A percentile compares a stretch with the other conserved stretches of the same genome.
These are phyloP conservation scores for Marasmarcha lunaedactyla DNA, from an alignment of 2,888 invertebrate species.

Conservation along the genomic window DNA sequence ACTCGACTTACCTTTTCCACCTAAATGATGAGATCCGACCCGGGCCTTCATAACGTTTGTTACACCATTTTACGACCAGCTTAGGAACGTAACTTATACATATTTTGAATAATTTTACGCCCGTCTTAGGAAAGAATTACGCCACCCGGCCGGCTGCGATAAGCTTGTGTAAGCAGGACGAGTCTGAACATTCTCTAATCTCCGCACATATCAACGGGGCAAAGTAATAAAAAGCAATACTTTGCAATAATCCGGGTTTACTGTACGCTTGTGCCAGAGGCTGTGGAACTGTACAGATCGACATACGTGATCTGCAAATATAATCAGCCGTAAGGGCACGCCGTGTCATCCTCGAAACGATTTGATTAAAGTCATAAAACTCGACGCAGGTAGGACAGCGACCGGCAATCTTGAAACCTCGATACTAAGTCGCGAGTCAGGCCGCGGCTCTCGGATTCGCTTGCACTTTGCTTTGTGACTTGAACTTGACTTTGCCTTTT, in stretches of 20 bases:
- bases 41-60: constrained; percentile 59
- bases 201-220: background rate
- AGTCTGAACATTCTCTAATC: background rate
- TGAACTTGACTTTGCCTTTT: constrained; percentile 49
- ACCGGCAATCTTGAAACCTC: constrained; percentile 14
- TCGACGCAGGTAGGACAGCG: constrained; percentile 32
- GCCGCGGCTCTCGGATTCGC: constrained; percentile 32
- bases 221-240: constrained; percentile 29
- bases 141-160: constrained; percentile 33
- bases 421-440: constrained; percentile 23
- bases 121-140: constrained; percentile 51
- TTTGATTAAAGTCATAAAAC: constrained; percentile 67
- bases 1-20: constrained; percentile 28
- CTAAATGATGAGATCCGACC: constrained; percentile 61
- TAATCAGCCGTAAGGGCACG: constrained; percentile 47
- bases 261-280: constrained; percentile 25
- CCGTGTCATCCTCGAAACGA: constrained; percentile 52
- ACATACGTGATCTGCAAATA: constrained; percentile 46
- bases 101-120: constrained; percentile 62
- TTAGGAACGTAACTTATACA: constrained; percentile 60
- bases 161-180: constrained; percentile 19
- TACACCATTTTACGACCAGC: constrained; percentile 62
- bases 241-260: constrained; percentile 30
- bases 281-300: constrained; percentile 32
- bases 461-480: too few relatives aligned